phyloP scores from a whole-genome alignment of 2,888 invertebrate species.

The Acronicta aceris region DNA sequence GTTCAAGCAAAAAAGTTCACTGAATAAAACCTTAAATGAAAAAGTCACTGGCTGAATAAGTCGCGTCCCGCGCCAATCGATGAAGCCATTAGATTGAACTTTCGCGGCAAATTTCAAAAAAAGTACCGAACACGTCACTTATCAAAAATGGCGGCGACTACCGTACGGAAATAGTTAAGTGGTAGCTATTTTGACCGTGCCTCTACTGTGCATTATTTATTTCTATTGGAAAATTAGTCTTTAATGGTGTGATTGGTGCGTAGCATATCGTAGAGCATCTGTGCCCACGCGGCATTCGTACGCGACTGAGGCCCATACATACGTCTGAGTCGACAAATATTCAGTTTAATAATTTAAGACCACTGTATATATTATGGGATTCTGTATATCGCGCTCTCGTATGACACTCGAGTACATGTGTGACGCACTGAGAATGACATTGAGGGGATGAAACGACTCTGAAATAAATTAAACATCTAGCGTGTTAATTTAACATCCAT shows the following conservation, averaged over 20 bases:
- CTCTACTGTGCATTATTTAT: constrained; percentile 79
- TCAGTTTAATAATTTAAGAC: constrained; percentile 85
- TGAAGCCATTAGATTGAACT: constrained; percentile 70
- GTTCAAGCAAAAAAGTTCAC: constrained; percentile 41
- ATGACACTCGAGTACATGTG: constrained; percentile 70
- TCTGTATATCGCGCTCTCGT: constrained; percentile 64
- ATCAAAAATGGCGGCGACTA: constrained; percentile 74
- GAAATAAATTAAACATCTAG: constrained; percentile 5
- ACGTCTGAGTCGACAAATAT: constrained; percentile 81
- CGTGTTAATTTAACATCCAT: too few relatives aligned
- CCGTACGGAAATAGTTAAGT: constrained; percentile 73
- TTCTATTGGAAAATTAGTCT: constrained; percentile 87
- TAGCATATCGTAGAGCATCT: constrained; percentile 69
- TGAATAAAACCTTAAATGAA: constrained; percentile 10
- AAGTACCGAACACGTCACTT: constrained; percentile 69
- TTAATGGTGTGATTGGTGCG: constrained; percentile 79
- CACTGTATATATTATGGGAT: constrained; percentile 63
- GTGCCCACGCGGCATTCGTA: constrained; percentile 81
- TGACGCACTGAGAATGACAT: constrained; percentile 63
- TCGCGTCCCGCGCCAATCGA: constrained; percentile 65
- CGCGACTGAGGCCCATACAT: constrained; percentile 74
- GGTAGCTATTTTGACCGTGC: constrained; percentile 81
- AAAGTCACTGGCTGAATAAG: constrained; percentile 62
- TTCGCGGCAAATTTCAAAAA: constrained; percentile 77
- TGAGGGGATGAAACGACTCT: constrained; percentile 59